phyloP scores from a whole-genome alignment of 64 coral and sea anemone species.

The Dendronephthya gigantea region DNA sequence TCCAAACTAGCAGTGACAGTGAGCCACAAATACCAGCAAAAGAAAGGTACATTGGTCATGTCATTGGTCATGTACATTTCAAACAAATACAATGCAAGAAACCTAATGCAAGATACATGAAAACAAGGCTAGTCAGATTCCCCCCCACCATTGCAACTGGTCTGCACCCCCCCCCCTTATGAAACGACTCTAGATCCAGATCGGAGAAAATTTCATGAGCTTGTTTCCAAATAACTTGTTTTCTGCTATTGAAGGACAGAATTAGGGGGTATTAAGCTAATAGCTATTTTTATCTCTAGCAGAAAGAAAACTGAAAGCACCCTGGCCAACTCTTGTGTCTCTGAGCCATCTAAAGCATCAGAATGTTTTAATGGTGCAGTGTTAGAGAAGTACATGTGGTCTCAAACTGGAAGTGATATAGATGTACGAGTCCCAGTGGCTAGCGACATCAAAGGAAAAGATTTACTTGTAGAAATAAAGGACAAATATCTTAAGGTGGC shows the following conservation, averaged over 20 bases:
- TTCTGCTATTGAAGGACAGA: background rate
- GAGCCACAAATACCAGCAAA: background rate
- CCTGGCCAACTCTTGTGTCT: background rate
- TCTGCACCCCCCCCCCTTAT: too few relatives aligned
- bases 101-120: too few relatives aligned
- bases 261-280: background rate
- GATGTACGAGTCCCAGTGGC: constrained; percentile 78
- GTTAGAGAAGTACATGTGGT: constrained; percentile 80
- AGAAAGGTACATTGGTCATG: background rate
- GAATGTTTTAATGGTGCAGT: constrained; percentile 92
- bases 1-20: background rate
- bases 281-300: background rate
- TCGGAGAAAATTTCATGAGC: too few relatives aligned
- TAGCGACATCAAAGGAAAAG: constrained; percentile 54
- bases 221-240: too few relatives aligned
- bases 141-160: too few relatives aligned
- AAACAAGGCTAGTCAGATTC: too few relatives aligned
- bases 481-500: constrained; percentile 58
- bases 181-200: too few relatives aligned
- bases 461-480: constrained; percentile 88
- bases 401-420: constrained; percentile 78
- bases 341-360: constrained; percentile 57
- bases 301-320: background rate
- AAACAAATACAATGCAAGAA: too few relatives aligned
- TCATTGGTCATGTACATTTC: too few relatives aligned